Evolutionary conservation across 2,113 vertebrate species (phyloP).

Genomic region (Neodon shergylaensis): DNA sequence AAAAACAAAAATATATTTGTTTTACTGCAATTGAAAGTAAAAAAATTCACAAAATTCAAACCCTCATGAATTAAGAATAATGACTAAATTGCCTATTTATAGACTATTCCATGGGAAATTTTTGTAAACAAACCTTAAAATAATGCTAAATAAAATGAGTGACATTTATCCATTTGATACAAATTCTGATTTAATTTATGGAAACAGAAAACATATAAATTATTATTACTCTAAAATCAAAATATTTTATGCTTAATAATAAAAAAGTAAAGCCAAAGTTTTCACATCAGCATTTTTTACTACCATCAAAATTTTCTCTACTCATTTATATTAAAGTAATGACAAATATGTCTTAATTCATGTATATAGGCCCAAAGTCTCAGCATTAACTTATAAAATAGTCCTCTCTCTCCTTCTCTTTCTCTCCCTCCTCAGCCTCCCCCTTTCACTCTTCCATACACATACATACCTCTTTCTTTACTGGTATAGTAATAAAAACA

Average conservation of each 20-base stretch:
- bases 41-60: conserved; percentile 46
- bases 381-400: background rate
- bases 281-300: background rate
- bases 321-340: conserved; percentile 20
- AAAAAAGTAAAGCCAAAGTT: conserved; percentile 17
- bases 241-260: conserved; percentile 22
- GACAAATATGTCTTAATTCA: background rate
- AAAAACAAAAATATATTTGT: conserved; percentile 31
- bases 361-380: background rate
- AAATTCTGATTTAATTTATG: conserved; percentile 18
- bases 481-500: conserved; percentile 45
- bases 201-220: conserved; percentile 21
- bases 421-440: background rate
- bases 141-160: background rate
- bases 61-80: conserved; percentile 13
- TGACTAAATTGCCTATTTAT: background rate
- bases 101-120: background rate
- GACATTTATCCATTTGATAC: background rate
- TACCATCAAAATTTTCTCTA: conserved; percentile 37
- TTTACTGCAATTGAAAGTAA: conserved; percentile 23
- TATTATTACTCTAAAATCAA: background rate
- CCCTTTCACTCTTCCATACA: background rate
- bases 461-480: conserved; percentile 55
- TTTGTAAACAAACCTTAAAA: conserved; percentile 24
- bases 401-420: background rate